Percentiles rank a stretch among this genome's conserved stretches.
These are phyloP conservation scores for Drosophila nr. perissopoda DNA, from an alignment of 2,888 invertebrate genomes.

Conservation along the genomic window DNA sequence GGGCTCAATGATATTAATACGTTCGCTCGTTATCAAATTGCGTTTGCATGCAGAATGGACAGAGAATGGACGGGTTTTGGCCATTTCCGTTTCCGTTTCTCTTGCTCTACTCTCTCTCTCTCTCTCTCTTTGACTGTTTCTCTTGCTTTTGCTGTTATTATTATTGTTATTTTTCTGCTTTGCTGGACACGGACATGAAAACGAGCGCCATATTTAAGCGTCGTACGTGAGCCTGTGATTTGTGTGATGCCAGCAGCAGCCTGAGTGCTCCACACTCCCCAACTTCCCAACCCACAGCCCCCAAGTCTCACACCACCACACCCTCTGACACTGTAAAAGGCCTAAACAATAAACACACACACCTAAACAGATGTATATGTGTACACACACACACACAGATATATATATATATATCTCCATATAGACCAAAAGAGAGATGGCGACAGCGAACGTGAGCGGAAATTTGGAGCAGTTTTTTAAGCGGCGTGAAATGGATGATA, in stretches of 20 bases:
- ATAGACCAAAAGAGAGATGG: neutral
- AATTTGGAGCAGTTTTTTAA: conserved; percentile 48
- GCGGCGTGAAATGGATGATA: neutral
- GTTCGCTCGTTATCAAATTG: conserved; percentile 84
- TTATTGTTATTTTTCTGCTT: conserved; percentile 59
- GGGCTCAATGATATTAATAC: conserved; percentile 82
- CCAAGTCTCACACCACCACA: neutral
- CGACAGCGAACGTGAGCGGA: conserved; percentile 59
- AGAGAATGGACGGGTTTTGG: conserved; percentile 51
- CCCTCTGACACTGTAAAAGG: conserved; percentile 47
- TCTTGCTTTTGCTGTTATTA: conserved; percentile 44
- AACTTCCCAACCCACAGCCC: neutral
- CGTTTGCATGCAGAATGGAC: conserved; percentile 81
- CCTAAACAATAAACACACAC: conserved; percentile 75
- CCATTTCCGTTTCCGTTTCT: conserved; percentile 14
- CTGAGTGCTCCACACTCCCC: neutral
- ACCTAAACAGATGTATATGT: conserved; percentile 1
- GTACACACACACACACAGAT: neutral
- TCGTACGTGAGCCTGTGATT: conserved; percentile 70
- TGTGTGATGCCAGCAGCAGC: conserved; percentile 55
- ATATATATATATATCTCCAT: conserved; percentile 1
- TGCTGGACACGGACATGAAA: conserved; percentile 70
- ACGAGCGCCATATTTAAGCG: conserved; percentile 75
- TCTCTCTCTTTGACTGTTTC: conserved; percentile 12
- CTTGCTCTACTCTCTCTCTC: too few relatives aligned